A percentile compares a stretch with the other conserved stretches of the same genome.
Evolutionary conservation across 1,140 invertebrate genomes (phyloP).

Genomic region (Forficula auricularia): DNA sequence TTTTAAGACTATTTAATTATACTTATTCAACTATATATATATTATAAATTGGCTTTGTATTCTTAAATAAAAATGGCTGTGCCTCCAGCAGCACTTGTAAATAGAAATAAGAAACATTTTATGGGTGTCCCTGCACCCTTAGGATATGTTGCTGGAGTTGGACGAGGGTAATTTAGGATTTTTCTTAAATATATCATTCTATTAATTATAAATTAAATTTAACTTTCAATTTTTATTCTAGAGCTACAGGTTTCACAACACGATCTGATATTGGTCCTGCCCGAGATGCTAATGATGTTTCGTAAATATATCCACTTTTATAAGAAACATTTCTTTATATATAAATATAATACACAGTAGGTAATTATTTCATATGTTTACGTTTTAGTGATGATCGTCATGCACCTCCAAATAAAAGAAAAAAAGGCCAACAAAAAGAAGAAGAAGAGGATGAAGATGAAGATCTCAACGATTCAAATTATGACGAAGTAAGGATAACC

Average conservation of each 20-base stretch:
- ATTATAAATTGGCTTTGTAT: not conserved
- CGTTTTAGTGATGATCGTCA: conserved; percentile 72
- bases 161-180: conserved; percentile 41
- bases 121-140: conserved; percentile 82
- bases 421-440: conserved; percentile 68
- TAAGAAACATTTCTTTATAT: not conserved
- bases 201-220: conserved; percentile 9
- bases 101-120: conserved; percentile 76
- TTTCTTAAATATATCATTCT: conserved; percentile 1
- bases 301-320: conserved; percentile 41
- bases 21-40: no score
- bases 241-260: conserved; percentile 97
- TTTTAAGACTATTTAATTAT: no score
- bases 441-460: conserved; percentile 95
- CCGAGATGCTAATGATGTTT: conserved; percentile 92
- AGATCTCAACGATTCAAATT: conserved; percentile 98
- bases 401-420: conserved; percentile 77
- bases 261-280: conserved; percentile 99
- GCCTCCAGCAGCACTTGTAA: conserved; percentile 53
- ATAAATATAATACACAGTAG: conserved; percentile 4
- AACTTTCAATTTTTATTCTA: conserved; percentile 25
- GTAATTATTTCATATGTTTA: conserved; percentile 10
- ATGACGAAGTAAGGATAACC: conserved; percentile 69
- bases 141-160: conserved; percentile 92
- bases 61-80: conserved; percentile 34